Evolutionary conservation across 2,888 invertebrate genomes (phyloP), one percentile per base, ranked within the genome.

Genomic region (Alcis repandata): DNA sequence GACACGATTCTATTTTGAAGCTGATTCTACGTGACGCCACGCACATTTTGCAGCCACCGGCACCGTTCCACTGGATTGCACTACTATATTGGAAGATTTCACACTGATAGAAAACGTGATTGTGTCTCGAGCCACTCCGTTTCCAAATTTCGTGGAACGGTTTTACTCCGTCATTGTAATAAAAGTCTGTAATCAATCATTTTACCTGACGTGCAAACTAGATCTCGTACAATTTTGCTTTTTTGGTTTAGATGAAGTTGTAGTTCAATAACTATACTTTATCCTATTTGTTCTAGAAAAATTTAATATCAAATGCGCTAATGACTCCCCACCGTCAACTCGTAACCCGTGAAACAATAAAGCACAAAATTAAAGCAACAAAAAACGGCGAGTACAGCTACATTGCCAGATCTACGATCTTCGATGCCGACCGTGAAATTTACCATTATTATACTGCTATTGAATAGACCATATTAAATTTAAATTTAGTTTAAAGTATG

Each of bases 71-170:
- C 79, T 80, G 81, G 83, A 83, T 86, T 83, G 84, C 80, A 79
- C 81, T 82, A 79, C 82, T 83, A 84, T 83, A 84, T 86, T 86
- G 83, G 81, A 77, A 81, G 78, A 87, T 88, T 88, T 88, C 86
- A 88, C 89, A 89, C 78, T 83, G 83, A 85, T 85, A 77, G 80
- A 85, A 87, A 88, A 88, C 89, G 88, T 89, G 88, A 89, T 87
- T 84, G 83, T 80, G 86, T 80, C 85, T 84, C 85, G 83, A 85
- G 84, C 86, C 81, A 84, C 75, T 80, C 79, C 68, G 77, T 80
- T 83, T 81, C 75, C 72, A 71, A 83, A 84, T 80, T 85, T 85
- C 76, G 78, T 83, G 80, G 77, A 86, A 80, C 81, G 77, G 78
- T 80, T 83, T 79, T 76, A 73, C 72, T 75, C 73, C 70, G 76